Evolutionary conservation across 2,113 vertebrate species (phyloP).

Genomic region (Tragelaphus imberbis): DNA sequence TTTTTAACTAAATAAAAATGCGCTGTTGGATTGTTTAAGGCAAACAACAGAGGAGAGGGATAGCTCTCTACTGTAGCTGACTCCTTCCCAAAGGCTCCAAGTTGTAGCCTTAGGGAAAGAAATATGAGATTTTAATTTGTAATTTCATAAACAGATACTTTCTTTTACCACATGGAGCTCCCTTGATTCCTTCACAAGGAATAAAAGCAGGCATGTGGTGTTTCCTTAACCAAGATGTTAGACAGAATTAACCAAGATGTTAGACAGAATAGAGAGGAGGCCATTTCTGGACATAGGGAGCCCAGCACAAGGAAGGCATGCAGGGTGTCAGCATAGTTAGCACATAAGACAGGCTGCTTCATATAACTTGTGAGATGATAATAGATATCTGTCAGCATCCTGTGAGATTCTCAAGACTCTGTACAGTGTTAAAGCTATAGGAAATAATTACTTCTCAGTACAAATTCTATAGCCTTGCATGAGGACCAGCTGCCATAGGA

Average conservation of each 20-base stretch:
- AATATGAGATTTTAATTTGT: background rate
- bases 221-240: conserved; percentile 55
- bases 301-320: conserved; percentile 27
- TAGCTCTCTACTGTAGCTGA: background rate
- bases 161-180: background rate
- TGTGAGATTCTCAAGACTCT: conserved; percentile 41
- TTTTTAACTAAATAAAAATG: background rate
- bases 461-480: conserved; percentile 41
- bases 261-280: background rate
- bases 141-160: background rate
- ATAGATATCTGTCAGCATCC: conserved; percentile 60
- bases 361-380: conserved; percentile 52
- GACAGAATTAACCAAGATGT: too few relatives aligned
- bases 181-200: background rate
- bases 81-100: background rate
- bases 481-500: conserved; percentile 29
- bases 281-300: conserved; percentile 37
- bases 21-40: background rate
- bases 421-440: conserved; percentile 61
- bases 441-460: conserved; percentile 68
- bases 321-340: conserved; percentile 56
- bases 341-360: conserved; percentile 55
- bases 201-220: background rate
- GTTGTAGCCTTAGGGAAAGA: background rate
- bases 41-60: background rate